These are phyloP conservation scores for Terrapene triunguis DNA, from an alignment of 2,113 vertebrate species.

Conservation along the genomic window DNA sequence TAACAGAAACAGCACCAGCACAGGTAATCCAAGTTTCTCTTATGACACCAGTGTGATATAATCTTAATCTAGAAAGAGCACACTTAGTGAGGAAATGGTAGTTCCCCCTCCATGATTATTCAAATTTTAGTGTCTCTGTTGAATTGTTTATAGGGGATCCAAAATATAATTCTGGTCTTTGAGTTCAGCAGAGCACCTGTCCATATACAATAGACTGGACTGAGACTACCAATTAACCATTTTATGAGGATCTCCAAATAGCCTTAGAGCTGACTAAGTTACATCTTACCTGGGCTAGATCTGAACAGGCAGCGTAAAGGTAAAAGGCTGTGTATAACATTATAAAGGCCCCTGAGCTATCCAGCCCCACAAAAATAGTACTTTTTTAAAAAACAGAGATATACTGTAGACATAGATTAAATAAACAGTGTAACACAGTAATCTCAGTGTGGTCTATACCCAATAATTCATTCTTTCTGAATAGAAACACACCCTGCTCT, in stretches of 20 bases:
- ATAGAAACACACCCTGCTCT: not conserved
- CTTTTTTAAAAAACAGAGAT: not conserved
- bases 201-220: not conserved
- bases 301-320: not conserved
- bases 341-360: not conserved
- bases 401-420: not conserved
- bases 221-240: not conserved
- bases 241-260: not conserved
- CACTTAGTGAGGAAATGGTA: not conserved
- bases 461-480: not conserved
- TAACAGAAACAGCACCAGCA: not conserved
- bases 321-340: not conserved
- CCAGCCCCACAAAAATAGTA: not conserved
- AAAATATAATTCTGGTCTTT: not conserved
- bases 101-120: not conserved
- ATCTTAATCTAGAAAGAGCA: not conserved
- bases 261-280: not conserved
- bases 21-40: not conserved
- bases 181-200: not conserved
- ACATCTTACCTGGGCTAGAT: not conserved
- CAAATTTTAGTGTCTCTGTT: not conserved
- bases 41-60: not conserved
- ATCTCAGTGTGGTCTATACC: not conserved
- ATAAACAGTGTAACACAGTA: not conserved
- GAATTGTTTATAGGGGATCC: not conserved